Conservation (phyloP, 2,113 vertebrate species). For the Sakesphorus luctuosus region DNA sequence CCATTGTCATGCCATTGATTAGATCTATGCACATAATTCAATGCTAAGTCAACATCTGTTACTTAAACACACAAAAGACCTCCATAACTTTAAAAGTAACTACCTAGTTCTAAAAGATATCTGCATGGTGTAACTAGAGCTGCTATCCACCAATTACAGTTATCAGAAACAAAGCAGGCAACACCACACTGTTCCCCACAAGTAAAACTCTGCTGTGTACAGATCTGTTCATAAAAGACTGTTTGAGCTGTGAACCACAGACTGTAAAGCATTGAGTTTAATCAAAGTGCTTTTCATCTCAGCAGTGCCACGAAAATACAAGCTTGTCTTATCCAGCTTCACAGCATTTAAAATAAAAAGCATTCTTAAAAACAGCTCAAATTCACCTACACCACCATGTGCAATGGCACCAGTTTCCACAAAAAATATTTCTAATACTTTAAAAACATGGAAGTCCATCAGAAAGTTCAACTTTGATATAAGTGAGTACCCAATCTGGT, state of each 20-base stretch:
- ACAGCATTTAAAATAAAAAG: background rate
- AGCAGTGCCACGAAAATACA: background rate
- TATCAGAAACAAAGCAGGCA: background rate
- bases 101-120: background rate
- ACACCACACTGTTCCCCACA: background rate
- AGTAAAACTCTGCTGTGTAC: background rate
- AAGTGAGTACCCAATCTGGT: background rate
- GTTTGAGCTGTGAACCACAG: background rate
- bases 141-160: background rate
- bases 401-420: background rate
- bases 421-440: background rate
- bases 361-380: background rate
- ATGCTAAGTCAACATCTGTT: background rate
- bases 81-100: background rate
- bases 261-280: background rate
- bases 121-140: background rate
- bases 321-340: background rate
- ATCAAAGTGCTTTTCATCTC: background rate
- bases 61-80: background rate
- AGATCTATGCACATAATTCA: accelerated
- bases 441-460: background rate
- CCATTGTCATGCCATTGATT: background rate
- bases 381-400: background rate
- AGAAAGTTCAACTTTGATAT: background rate
- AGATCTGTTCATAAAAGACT: background rate